Evolutionary conservation across 1,140 invertebrate species (phyloP).

Genomic region (Scylla paramamosain): DNA sequence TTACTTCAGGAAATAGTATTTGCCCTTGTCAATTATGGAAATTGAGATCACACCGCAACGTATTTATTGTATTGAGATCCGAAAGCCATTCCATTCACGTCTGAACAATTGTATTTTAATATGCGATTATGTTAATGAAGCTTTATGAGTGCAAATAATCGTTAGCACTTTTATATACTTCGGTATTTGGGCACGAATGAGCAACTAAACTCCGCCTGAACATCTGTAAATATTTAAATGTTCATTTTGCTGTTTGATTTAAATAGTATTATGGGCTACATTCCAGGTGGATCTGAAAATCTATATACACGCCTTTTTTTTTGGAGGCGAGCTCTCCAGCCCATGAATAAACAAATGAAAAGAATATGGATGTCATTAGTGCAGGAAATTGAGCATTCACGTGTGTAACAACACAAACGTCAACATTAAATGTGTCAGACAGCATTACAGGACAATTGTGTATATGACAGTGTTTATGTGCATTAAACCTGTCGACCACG

Average conservation of each 20-base stretch:
- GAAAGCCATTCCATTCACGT: constrained; percentile 27
- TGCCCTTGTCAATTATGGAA: constrained; percentile 19
- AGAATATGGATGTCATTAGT: constrained; percentile 63
- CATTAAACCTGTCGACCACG: constrained; percentile 46
- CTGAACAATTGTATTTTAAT: constrained; percentile 48
- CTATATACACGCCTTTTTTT: constrained; percentile 4
- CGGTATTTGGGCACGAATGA: constrained; percentile 52
- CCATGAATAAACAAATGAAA: constrained; percentile 54
- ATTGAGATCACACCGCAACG: constrained; percentile 28
- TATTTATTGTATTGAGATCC: background rate
- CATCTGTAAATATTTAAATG: constrained; percentile 56
- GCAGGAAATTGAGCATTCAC: constrained; percentile 58
- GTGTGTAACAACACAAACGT: constrained; percentile 31
- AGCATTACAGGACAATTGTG: constrained; percentile 59
- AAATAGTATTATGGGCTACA: constrained; percentile 35
- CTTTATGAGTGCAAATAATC: constrained; percentile 48
- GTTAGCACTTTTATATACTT: constrained; percentile 49
- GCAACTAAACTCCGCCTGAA: constrained; percentile 28
- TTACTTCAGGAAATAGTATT: constrained; percentile 2
- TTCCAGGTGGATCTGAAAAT: constrained; percentile 25
- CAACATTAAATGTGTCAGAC: constrained; percentile 42
- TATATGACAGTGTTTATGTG: constrained; percentile 63
- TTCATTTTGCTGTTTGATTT: constrained; percentile 47
- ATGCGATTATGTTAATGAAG: constrained; percentile 57
- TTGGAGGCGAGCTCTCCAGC: background rate